Base-by-base conservation (phyloP, 2,113 vertebrate genomes). In the Heterotis niloticus region DNA sequence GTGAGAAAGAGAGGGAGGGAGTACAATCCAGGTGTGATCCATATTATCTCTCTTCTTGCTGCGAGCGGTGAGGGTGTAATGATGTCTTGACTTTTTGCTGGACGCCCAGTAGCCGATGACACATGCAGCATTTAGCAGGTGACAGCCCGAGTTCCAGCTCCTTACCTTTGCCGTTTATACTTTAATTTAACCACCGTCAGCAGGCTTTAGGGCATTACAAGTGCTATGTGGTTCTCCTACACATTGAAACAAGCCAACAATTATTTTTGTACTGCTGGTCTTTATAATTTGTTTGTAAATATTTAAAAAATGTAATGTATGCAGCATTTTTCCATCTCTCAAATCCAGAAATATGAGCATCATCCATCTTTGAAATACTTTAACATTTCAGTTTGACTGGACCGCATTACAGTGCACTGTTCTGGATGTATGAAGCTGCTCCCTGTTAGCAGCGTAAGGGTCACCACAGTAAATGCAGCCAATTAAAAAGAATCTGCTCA, bases 1-100 rank as follows among this genome's bases (percentile, higher is more conserved):
- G 59, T 17, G 59, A 62, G 59, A 62, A 20, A 62, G 59, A 57
- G 54, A 59, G 70, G 54, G 51, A 57, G 23, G 14, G 71, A 14
- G 71, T 57, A 26, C 2, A 9, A 26, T 14, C 26, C 51, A 34
- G 26, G 23, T 57, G 34, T n/a, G 52, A 20, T 16, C 17, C 12
- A 28, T 56, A 26, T 9, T 51, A 4, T 29, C 64, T 67, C 34
- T 64, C 5, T 51, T 24, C 20, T 70, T 60, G 10, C 57, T 69
- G 78, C 51, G 70, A 62, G 71, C 44, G 24, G 51, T 60, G 60
- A 1, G 74, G 20, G 34, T 77, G 57, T 73, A 18, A 75, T 10
- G 54, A 59, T 18, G 57, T 71, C 68, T 82, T 60, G n/a, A 77
- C 74, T 66, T 82, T 80, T 77, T 57, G 17, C 13, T 44, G 59